Percentiles rank a stretch among this genome's conserved stretches.
These are phyloP conservation scores for Heteractis magnifica DNA, from an alignment of 92 coral and sea anemone genomes.

Conservation along the genomic window DNA sequence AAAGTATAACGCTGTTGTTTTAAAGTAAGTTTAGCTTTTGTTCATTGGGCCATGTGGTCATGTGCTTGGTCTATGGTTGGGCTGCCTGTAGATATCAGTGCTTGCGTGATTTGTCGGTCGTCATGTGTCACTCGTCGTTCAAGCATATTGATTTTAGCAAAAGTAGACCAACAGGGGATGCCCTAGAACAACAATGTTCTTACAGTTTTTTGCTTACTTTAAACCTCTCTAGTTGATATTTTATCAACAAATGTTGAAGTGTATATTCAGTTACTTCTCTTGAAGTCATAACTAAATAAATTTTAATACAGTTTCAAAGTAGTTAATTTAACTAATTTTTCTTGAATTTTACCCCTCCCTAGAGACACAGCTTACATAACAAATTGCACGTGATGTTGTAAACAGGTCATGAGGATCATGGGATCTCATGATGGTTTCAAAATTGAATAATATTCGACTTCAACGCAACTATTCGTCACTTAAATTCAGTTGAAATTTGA, in stretches of 20 bases:
- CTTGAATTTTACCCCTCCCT: slow-evolving; percentile 8
- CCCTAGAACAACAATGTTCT: not conserved
- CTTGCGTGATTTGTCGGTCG: not conserved
- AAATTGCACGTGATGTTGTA: slow-evolving; percentile 3
- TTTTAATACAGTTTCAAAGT: not conserved
- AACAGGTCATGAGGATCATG: not conserved
- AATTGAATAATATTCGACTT: not conserved
- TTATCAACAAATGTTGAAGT: not conserved
- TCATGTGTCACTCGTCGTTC: not conserved
- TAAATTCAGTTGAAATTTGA: not conserved
- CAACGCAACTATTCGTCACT: not conserved
- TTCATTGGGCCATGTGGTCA: not conserved
- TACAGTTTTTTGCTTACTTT: not conserved
- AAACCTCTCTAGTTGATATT: not conserved
- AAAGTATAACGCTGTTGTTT: too few species aligned
- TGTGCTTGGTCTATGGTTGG: not conserved
- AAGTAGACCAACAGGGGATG: not conserved
- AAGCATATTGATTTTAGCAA: not conserved
- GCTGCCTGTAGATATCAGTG: not conserved
- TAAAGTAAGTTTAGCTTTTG: too few species aligned
- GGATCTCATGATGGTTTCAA: not conserved
- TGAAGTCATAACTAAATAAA: not conserved
- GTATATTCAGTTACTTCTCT: not conserved
- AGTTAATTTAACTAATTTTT: not conserved
- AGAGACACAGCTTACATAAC: not conserved